These are phyloP conservation scores for Trichosurus vulpecula DNA, from an alignment of 2,797 vertebrate species.

Conservation along the genomic window DNA sequence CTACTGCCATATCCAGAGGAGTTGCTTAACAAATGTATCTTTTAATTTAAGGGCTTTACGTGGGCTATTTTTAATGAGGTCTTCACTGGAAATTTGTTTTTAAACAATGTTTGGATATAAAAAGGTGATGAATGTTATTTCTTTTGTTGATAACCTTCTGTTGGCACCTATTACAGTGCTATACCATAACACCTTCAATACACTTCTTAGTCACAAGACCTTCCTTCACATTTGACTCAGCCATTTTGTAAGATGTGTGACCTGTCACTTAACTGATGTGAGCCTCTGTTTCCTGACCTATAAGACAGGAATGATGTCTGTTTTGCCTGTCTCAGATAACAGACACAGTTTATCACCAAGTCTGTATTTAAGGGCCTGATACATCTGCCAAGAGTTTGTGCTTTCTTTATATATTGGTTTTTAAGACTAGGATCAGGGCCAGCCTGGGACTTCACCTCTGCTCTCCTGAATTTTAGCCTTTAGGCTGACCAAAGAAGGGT, in stretches of 20 bases:
- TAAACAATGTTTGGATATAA: not conserved
- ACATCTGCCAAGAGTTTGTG: not conserved
- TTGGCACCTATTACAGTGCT: not conserved
- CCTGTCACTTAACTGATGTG: not conserved
- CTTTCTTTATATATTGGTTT: not conserved
- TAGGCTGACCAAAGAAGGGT: slow-evolving; percentile 14
- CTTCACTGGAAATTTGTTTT: not conserved
- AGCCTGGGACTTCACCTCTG: slow-evolving; percentile 16
- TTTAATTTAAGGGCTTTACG: not conserved
- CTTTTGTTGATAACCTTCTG: not conserved
- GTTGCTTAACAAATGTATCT: not conserved
- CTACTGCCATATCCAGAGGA: not conserved
- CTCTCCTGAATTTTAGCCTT: not conserved
- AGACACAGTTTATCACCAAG: not conserved
- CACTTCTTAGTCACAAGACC: not conserved
- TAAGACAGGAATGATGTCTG: not conserved
- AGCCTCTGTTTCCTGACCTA: not conserved
- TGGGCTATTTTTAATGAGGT: not conserved
- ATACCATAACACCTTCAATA: not conserved
- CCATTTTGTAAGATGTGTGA: not conserved
- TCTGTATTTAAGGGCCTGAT: not conserved
- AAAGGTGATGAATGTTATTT: not conserved
- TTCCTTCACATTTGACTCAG: not conserved
- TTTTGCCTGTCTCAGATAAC: not conserved
- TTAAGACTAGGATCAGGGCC: not conserved